Evolutionary conservation across 2,797 vertebrate genomes (phyloP), one percentile per base, ranked within the genome.

Genomic region (Nothura maculosa): DNA sequence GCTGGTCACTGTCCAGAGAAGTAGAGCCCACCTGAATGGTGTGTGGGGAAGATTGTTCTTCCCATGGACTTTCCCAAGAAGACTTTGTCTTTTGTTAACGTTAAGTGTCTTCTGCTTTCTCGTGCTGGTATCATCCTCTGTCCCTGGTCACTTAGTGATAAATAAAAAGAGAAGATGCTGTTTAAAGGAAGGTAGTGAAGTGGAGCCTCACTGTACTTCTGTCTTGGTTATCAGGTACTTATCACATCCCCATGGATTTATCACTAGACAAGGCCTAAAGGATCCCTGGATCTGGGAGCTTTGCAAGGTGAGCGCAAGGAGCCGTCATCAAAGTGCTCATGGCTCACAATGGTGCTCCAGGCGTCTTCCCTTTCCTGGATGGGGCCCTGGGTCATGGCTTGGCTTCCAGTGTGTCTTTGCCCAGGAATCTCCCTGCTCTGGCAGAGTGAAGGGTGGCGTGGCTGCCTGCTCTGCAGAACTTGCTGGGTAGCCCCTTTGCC

Each of bases 401-500:
- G 69, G 69, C 66, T 11, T 69, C 13, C 64, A 6, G 25, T 0
- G 4, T 13, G 1, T 36, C 70, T 28, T 54, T 57, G 11, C 18
- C 50, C 0, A 0, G n/a, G 52, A 74, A 16, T 68, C 62, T 76
- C 78, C 78, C 72, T 13, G 60, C 43, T 47, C 2, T 27, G 72
- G 45, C 42, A 6, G 63, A 38, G 75, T 40, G 58, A 83, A 60
- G 57, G 68, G 52, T 58, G 48, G 54, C 76, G 42, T 60, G 52
- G 70, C 48, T 76, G 36, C 54, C 63, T 54, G 30, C 72, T 79
- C 36, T 42, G 84, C 88, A 67, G 12, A 92, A 94, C 57, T 93
- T 86, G 47, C 92, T 42, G 74, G 97, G 96, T 96, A 96, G 89
- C 91, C 88, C 87, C 80, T 42, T 77, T 52, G n/a, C 28, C 86